A percentile compares a stretch with the other conserved stretches of the same genome.
phyloP scores from a whole-genome alignment of 2,888 invertebrate species.

The Melanargia galathea region DNA sequence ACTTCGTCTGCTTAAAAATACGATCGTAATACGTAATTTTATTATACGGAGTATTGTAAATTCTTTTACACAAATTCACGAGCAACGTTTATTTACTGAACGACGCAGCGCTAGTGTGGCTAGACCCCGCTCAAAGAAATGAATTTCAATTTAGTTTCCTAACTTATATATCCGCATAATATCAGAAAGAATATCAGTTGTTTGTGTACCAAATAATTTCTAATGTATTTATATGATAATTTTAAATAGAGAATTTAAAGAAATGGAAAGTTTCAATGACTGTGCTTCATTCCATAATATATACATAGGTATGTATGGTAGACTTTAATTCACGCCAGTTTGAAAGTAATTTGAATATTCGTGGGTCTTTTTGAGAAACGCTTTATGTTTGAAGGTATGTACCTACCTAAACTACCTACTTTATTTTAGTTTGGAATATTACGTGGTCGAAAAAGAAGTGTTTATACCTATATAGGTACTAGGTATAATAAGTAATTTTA shows the following conservation, averaged over 20 bases:
- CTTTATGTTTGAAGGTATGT: too few species aligned
- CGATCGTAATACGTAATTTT: too few species aligned
- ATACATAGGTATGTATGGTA: too few species aligned
- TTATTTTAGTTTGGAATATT: too few species aligned
- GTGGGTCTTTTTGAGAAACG: too few species aligned
- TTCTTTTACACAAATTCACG: neutral
- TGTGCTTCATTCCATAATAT: neutral
- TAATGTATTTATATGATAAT: neutral
- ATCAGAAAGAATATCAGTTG: conserved; percentile 6
- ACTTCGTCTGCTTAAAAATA: too few species aligned
- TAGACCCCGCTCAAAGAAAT: conserved; percentile 12
- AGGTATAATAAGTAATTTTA: neutral
- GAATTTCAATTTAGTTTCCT: conserved; percentile 12
- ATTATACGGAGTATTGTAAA: too few species aligned
- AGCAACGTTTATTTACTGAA: neutral
- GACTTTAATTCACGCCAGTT: neutral
- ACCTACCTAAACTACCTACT: too few species aligned
- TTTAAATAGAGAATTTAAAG: too few species aligned
- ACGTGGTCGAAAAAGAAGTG: neutral
- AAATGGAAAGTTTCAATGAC: conserved; percentile 1
- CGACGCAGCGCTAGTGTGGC: neutral
- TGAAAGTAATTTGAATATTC: neutral
- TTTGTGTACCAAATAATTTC: conserved; percentile 7
- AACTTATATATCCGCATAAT: neutral
- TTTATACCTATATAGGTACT: neutral